Evolutionary conservation across 2,797 vertebrate species (phyloP), one percentile per base, ranked within the genome.

Genomic region (Calcarius lapponicus): DNA sequence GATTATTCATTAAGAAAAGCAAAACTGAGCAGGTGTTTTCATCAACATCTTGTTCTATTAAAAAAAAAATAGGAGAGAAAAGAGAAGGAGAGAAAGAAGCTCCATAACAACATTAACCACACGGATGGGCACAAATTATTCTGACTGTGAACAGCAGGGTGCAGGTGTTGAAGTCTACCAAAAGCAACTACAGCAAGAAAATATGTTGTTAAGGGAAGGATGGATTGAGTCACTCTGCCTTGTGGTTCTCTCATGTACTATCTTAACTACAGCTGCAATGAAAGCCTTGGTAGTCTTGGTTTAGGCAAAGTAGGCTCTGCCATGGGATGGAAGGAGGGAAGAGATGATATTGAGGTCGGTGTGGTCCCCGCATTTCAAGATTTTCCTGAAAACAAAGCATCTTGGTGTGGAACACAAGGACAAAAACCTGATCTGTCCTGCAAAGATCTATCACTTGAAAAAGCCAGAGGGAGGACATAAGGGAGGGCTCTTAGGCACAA

Each of bases 11-110:
- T 97, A 97, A 94, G 92, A 88, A 89, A 96, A 93, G 85, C 95
- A 96, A 95, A 95, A 95, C 67, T 36, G 96, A 97, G 88, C 96
- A 97, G 97, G 93, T 97, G 94, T 97, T 98, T 97, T 93, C 90
- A 96, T 97, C 96, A 97, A 84, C 80, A 96, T 76, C 85, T 87
- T 96, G 80, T 83, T 92, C 69, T 79, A 78, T 72, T 58, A 47
- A 10, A 70, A 61, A 70, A 61, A n/a, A 71, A 71, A 29, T 14
- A 80, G 80, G 38, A 47, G 53, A 83, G 29, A 9, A 6, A 15
- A 25, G 36, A 28, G 40, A 45, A 74, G 79, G 11, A 25, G 13
- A 83, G 28, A 91, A 61, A 83, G 31, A 88, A 24, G 50, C 81
- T 92, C 34, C 45, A 81, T 69, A 86, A 78, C 38, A 91, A 67